Evolutionary conservation across 2,113 vertebrate genomes (phyloP), one percentile per base, ranked within the genome.

Genomic region (Lophochroa leadbeateri): DNA sequence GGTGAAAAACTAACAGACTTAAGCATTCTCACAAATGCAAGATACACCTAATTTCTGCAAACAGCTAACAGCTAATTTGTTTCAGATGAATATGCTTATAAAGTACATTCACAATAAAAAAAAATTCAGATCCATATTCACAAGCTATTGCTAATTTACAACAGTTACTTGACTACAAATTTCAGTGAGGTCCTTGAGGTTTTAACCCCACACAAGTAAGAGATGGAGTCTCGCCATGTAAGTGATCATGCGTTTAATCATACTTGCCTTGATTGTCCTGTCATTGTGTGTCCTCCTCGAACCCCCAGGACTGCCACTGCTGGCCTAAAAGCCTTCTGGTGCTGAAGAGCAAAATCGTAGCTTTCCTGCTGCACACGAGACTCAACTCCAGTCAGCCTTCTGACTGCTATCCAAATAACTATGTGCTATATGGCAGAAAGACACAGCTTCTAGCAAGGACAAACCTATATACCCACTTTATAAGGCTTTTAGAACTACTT

Each of bases 251-350:
- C 1, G 0, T 55, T 79, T 67, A 58, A 50, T 64, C 4, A 21
- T 17, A 44, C 7, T 33, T 24, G 17, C 28, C 35, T 65, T 4
- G 1, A 5, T 29, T 46, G 39, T 68, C 17, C 17, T 57, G 2
- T 0, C 2, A 0, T 6, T 49, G 14, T 16, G 47, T 20, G 3
- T 24, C 5, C 8, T 10, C 1, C 7, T 50, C 13, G 9, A 12
- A 13, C 11, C 10, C 6, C 11, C 13, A 63, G 28, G 64, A 52
- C 33, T 53, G 17, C 16, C 31, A 33, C 18, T 79, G 41, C 18
- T 8, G 43, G 21, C 39, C 17, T 17, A 47, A 44, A 6, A 82
- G 14, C 21, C 7, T 87, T 47, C 17, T 28, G 55, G 37, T 57
- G 28, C 3, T 39, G 31, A 72, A 29, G 27, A 63, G 8, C n/a